Evolutionary conservation across 1,140 invertebrate genomes (phyloP), one percentile per base, ranked within the genome.

Genomic region (Lucilia sericata): DNA sequence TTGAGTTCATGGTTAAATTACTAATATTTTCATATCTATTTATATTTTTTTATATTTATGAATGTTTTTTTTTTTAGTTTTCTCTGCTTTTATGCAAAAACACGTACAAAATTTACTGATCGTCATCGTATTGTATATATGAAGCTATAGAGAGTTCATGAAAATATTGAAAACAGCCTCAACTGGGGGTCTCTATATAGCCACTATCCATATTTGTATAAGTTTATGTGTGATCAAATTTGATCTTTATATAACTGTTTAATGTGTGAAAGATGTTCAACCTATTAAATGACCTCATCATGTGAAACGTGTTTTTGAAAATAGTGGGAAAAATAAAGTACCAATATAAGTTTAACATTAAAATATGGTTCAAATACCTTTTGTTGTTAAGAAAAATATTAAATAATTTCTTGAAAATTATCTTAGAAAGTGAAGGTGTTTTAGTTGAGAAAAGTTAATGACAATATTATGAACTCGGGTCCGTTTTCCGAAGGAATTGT

Each of bases 51-150:
- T 36, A 36, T 3, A 4, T 36, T 5, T 60, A 60, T 60, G 17
- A 60, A 60, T 36, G 36, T 36, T 36, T 36, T 8, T 60, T n/a
- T n/a, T n/a, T n/a, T n/a, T n/a, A n/a, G n/a, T n/a, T n/a, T n/a
- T n/a, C n/a, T n/a, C n/a, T n/a, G n/a, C n/a, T n/a, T 60, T 60
- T 60, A 60, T 60, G 55, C 55, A 60, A 60, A 60, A 60, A 60
- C 55, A 60, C 55, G 55, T 60, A 17, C 55, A 60, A 30, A 60
- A 60, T 60, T 60, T 60, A 60, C 55, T n/a, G 55, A 60, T 60
- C 55, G 7, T 42, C 42, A 30, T 30, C 25, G 25, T 30, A 30
- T 30, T 30, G 25, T 30, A 30, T 30, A 10, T 42, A 42, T 42
- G 5, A 7, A 42, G 2, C 42, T 7, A n/a, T n/a, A 42, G 42